Evolutionary conservation across 2,888 invertebrate species (phyloP).

Genomic region (Agelastica alni): DNA sequence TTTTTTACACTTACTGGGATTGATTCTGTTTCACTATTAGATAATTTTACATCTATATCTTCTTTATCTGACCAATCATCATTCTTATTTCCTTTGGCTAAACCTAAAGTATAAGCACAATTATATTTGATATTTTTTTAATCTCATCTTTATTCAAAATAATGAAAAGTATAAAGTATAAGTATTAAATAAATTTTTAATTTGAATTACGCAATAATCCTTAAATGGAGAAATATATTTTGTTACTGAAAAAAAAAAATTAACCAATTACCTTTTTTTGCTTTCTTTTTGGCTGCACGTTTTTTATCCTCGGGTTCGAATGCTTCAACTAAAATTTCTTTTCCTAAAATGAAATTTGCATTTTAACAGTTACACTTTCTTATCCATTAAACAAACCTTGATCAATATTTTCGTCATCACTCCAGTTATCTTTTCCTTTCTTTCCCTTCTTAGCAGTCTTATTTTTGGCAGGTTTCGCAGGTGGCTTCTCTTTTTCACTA

Average conservation of each 20-base stretch:
- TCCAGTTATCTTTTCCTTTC: conserved; percentile 49
- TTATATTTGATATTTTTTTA: too few species aligned
- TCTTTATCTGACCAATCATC: conserved; percentile 49
- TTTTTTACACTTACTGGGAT: conserved; percentile 22
- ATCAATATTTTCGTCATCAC: conserved; percentile 52
- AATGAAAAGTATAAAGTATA: background rate
- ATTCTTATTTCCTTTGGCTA: conserved; percentile 38
- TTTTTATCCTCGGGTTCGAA: conserved; percentile 18
- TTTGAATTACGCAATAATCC: too few species aligned
- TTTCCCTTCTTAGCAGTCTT: conserved; percentile 58
- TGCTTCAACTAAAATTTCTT: conserved; percentile 22
- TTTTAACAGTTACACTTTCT: too few species aligned
- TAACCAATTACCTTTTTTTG: conserved; percentile 56
- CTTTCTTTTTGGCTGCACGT: conserved; percentile 58
- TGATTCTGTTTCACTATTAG: conserved; percentile 41
- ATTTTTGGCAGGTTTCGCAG: conserved; percentile 57
- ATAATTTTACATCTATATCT: conserved; percentile 49
- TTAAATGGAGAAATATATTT: too few species aligned
- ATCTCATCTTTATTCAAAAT: too few species aligned
- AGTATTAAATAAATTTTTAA: conserved; percentile 8
- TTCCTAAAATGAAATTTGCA: conserved; percentile 21
- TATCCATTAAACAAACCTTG: conserved; percentile 38
- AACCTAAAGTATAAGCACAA: background rate
- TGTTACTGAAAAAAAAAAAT: background rate
- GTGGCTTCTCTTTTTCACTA: conserved; percentile 53